Evolutionary conservation across 2,888 invertebrate species (phyloP).

Genomic region (Arge pagana): DNA sequence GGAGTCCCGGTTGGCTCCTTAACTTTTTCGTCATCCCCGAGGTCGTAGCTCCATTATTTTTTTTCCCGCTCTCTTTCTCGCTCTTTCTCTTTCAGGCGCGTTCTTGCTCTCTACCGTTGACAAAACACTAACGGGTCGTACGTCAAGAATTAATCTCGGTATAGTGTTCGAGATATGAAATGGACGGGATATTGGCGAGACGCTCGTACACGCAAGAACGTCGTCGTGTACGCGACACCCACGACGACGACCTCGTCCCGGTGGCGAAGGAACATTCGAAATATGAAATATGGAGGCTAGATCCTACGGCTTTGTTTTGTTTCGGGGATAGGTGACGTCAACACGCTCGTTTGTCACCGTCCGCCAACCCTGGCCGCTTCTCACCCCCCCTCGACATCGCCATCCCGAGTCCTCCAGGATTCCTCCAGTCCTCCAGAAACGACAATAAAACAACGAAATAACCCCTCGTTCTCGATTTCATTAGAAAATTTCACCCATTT

Average conservation of each 20-base stretch:
- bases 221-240: background rate
- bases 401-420: background rate
- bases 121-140: background rate
- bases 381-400: background rate
- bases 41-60: background rate
- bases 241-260: background rate
- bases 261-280: conserved; percentile 12
- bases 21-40: background rate
- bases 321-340: conserved; percentile 50
- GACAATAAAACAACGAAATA: no score
- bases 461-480: no score
- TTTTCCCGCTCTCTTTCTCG: background rate
- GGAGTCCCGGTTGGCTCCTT: background rate
- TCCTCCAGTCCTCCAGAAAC: background rate
- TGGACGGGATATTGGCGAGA: background rate
- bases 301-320: conserved; percentile 42
- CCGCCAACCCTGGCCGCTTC: background rate
- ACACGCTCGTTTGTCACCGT: conserved; percentile 52
- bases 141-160: conserved; percentile 13
- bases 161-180: background rate
- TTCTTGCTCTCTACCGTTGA: background rate
- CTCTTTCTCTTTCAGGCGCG: background rate
- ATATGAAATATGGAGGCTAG: conserved; percentile 20
- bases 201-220: background rate
- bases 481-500: no score